Base-by-base conservation (phyloP, 2,888 invertebrate genomes). In the Cylloceria caligata region DNA sequence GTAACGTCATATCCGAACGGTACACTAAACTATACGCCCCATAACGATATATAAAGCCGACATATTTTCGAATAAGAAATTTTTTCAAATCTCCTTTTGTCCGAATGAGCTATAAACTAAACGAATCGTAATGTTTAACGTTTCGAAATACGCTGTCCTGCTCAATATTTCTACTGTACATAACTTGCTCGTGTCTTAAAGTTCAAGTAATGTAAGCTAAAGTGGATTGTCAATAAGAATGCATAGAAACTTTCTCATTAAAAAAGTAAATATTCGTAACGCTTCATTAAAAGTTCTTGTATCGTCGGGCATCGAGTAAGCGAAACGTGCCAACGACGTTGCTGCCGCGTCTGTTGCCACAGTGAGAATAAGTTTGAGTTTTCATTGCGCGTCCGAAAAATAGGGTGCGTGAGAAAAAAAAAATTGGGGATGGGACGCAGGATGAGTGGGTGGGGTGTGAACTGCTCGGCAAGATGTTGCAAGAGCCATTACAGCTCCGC, bases 401-500 rank as follows among this genome's bases (percentile, higher is more conserved):
- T 57, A 57, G 42, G 57, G 71, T 55, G 65, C 47, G 75, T 64
- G 47, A 64, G 68, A 76, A 64, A 68, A 19, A 65, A 47, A 55
- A 42, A 65, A 36, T 42, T 16, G 19, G 71, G 52, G 64, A 52
- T 75, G 71, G 21, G 34, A 19, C 21, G 47, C 39, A n/a, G 21
- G 24, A 68, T 27, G 9, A 13, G 39, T 42, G 36, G 60, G 21
- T 83, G 88, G 87, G 84, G 88, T 86, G 89, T 85, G 84, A 91
- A 91, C 88, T 90, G 87, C 88, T 88, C 82, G 75, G 85, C 91
- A 91, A 91, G 90, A 91, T 91, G 91, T 90, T 90, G 90, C 91
- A 78, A 52, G 87, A 86, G 86, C 89, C 89, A 89, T 91, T 91
- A 91, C 88, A 90, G 87, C 87, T 88, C 89, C 88, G 84, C 83